A percentile compares a stretch with the other conserved stretches of the same genome.
Evolutionary conservation across 2,888 invertebrate genomes (phyloP).

Genomic region (Andrena chrysosceles): DNA sequence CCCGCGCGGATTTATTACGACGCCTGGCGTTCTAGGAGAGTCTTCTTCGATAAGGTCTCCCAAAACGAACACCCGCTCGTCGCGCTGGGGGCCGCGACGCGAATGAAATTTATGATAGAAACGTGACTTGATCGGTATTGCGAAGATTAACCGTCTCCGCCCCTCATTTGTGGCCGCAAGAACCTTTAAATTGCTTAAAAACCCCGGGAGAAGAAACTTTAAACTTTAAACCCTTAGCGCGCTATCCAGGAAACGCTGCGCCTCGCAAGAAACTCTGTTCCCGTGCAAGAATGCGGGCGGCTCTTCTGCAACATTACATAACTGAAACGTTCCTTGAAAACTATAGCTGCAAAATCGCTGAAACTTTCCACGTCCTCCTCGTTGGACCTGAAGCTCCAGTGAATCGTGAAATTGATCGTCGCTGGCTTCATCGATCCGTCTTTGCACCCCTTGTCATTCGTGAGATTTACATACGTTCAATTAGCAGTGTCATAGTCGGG

Average conservation of each 20-base stretch:
- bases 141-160: not conserved
- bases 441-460: not conserved
- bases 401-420: not conserved
- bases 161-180: not conserved
- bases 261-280: not conserved
- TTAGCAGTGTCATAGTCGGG: not conserved
- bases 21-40: not conserved
- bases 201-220: not conserved
- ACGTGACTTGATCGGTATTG: not conserved
- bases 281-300: constrained; percentile 39
- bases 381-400: not conserved
- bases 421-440: too few species aligned
- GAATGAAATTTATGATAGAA: not conserved
- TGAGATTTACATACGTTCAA: not conserved
- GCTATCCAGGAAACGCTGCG: not conserved
- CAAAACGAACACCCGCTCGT: not conserved
- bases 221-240: not conserved
- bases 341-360: constrained; percentile 45
- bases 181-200: constrained; percentile 8
- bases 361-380: constrained; percentile 37
- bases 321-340: constrained; percentile 39
- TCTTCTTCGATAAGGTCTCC: not conserved
- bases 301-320: constrained; percentile 50
- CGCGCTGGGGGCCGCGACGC: not conserved
- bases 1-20: constrained; percentile 37